Conservation (phyloP, 2,888 invertebrate species). For the Cotesia congregata region DNA sequence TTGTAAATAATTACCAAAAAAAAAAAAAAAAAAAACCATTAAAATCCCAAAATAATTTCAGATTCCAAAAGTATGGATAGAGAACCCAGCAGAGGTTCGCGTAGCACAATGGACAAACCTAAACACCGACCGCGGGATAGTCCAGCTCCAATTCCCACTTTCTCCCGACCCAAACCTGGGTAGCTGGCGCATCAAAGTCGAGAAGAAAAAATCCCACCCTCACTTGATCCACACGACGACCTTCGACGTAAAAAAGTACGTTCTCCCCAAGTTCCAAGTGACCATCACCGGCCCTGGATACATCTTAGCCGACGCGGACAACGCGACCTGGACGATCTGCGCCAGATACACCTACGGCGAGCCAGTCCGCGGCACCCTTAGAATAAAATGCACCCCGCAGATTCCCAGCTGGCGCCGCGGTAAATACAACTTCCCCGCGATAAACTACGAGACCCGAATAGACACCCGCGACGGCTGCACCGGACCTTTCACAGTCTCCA, state of each 20-base stretch:
- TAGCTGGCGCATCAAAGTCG: constrained; percentile 72
- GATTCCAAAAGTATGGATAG: constrained; percentile 78
- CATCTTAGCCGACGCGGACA: constrained; percentile 70
- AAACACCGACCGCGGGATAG: constrained; percentile 75
- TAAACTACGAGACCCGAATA: constrained; percentile 57
- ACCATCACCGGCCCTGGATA: constrained; percentile 72
- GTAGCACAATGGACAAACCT: constrained; percentile 78
- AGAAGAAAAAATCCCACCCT: constrained; percentile 59
- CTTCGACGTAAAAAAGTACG: constrained; percentile 74
- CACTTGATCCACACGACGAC: constrained; percentile 64
- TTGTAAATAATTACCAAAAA: too few relatives aligned
- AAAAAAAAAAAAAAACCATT: too few relatives aligned
- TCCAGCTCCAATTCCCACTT: constrained; percentile 73
- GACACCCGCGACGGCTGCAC: constrained; percentile 64
- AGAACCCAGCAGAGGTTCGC: constrained; percentile 77
- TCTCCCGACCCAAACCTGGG: constrained; percentile 71
- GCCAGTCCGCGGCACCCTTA: constrained; percentile 73
- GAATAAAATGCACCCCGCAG: constrained; percentile 68
- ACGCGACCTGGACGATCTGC: constrained; percentile 72
- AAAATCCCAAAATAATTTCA: constrained; percentile 54
- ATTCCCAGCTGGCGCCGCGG: constrained; percentile 63
- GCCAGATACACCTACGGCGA: constrained; percentile 77
- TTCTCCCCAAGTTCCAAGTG: constrained; percentile 75
- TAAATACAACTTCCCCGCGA: constrained; percentile 62
- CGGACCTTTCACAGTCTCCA: constrained; percentile 61